These are phyloP conservation scores for Rhynchonycteris naso DNA, from an alignment of 2,797 vertebrate species.

Conservation along the genomic window DNA sequence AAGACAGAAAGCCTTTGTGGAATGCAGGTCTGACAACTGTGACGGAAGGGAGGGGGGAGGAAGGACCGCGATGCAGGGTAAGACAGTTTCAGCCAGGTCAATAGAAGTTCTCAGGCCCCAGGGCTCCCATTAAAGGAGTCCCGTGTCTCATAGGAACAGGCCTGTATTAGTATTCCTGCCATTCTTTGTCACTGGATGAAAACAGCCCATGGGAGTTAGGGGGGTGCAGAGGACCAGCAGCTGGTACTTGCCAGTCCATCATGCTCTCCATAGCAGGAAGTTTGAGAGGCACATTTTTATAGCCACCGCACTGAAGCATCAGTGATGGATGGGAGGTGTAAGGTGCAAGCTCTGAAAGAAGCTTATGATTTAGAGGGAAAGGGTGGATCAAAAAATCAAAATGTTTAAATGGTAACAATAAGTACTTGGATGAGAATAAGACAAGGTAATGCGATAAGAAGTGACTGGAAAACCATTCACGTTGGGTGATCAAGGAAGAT, in stretches of 20 bases:
- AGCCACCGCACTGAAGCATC: not conserved
- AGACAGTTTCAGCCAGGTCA: not conserved
- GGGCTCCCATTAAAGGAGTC: not conserved
- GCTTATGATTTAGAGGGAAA: not conserved
- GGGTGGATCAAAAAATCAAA: not conserved
- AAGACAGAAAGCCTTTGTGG: not conserved
- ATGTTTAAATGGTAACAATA: not conserved
- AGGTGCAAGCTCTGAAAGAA: not conserved
- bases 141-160: not conserved
- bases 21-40: not conserved
- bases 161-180: not conserved
- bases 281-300: not conserved
- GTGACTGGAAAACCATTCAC: not conserved
- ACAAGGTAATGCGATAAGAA: not conserved
- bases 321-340: not conserved
- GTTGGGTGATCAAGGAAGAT: not conserved
- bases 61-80: not conserved
- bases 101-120: not conserved
- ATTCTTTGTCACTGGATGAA: not conserved
- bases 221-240: not conserved
- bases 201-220: not conserved
- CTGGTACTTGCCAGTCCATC: not conserved
- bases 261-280: not conserved
- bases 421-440: conserved; percentile 17
- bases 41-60: not conserved